Base-by-base conservation (phyloP, 2,113 vertebrate genomes). In the Triplophysa dalaica region DNA sequence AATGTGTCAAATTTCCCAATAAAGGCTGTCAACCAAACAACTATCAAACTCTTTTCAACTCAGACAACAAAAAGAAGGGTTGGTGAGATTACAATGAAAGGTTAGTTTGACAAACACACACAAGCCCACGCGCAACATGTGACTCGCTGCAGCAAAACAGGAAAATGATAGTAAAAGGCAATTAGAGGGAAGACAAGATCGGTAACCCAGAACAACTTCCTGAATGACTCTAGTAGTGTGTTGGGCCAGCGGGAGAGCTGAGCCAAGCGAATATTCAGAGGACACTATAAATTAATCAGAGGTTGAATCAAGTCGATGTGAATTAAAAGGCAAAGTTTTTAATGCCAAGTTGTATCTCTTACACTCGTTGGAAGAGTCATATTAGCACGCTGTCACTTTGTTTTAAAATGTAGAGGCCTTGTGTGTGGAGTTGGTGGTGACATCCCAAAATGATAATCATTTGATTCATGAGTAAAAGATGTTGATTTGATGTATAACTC, bases 171-270 rank as follows among this genome's bases (percentile, higher is more conserved):
- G n/a, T 8, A 45, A 61, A 74, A 76, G 24, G 74, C 43, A 63
- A 63, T 48, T 63, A 38, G 60, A 63, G 60, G 5, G 24, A 75
- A 22, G 41, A 63, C 73, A 29, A 63, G 58, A 29, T 48, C 22
- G 0, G 38, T 75, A 56, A 75, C 73, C 73, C 58, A 75, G 58
- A 75, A 75, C 73, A 63, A 63, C 73, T 75, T 75, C 60, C 58
- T 75, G 73, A 29, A 63, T 75, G 58, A 75, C 58, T 60, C 41
- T 41, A 43, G 70, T 74, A 17, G 12, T 74, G 13, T 21, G 19
- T 43, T 61, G 10, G 22, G 70, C 54, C 41, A 63, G 60, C 73
- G 26, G 73, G 60, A 75, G 41, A 75, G 73, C 33, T 61, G 52
- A 78, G 63, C 62, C 52, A 78, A 60, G 64, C 33, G 29, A 41